Evolutionary conservation across 2,113 vertebrate genomes (phyloP).

Genomic region (Cyprinus carpio): DNA sequence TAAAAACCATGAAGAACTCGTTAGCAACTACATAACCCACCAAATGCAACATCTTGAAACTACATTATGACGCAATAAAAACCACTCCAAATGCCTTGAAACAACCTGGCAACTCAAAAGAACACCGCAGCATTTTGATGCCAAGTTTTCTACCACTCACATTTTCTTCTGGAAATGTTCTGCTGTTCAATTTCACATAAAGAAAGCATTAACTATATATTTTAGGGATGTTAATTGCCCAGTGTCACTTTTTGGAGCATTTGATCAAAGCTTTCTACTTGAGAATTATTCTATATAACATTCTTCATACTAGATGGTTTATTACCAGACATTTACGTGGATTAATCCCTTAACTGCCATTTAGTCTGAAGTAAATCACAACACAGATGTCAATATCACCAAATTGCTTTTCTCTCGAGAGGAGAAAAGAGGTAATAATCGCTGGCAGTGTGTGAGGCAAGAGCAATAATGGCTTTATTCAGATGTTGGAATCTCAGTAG

Average conservation of each 20-base stretch:
- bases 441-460: neutral
- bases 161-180: neutral
- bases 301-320: constrained; percentile 6
- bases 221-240: neutral
- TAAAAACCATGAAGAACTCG: neutral
- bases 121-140: neutral
- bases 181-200: neutral
- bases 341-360: constrained; percentile 26
- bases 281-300: neutral
- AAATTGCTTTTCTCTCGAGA: constrained; percentile 24
- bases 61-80: neutral
- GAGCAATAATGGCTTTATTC: constrained; percentile 34
- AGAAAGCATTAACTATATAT: neutral
- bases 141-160: neutral
- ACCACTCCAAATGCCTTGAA: no score
- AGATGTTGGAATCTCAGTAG: constrained; percentile 40
- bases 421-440: constrained; percentile 21
- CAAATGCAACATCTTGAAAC: neutral
- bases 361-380: constrained; percentile 21
- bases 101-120: neutral
- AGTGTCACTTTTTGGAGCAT: neutral
- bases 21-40: neutral
- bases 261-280: neutral
- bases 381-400: constrained; percentile 14
- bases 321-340: constrained; percentile 6